Percentiles rank a stretch among this genome's conserved stretches.
phyloP scores from a whole-genome alignment of 2,113 vertebrate genomes.

The Rhegmatorhina hoffmannsi region DNA sequence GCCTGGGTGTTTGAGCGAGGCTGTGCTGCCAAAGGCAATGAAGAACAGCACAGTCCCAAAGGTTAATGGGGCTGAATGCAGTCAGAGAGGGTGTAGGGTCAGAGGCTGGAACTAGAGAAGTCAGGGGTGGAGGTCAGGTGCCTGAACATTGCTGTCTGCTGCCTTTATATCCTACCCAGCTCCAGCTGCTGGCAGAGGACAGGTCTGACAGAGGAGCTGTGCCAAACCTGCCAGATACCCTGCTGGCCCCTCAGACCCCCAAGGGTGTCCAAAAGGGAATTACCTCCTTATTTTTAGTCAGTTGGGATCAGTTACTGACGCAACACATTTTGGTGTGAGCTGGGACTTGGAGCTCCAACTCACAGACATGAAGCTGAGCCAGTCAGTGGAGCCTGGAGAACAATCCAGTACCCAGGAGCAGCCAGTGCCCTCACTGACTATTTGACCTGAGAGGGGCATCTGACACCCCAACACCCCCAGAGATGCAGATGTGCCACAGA shows the following conservation, averaged over 20 bases:
- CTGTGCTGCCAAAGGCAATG: background rate
- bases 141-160: background rate
- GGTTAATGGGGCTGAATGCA: background rate
- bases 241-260: background rate
- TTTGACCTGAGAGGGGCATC: accelerated
- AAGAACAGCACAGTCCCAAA: background rate
- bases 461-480: background rate
- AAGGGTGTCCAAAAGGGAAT: background rate
- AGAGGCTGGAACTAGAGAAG: background rate
- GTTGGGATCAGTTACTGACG: accelerated
- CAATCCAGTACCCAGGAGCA: accelerated
- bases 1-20: background rate
- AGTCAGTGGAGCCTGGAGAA: background rate
- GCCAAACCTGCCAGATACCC: background rate
- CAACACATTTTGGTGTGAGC: background rate
- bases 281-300: background rate
- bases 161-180: background rate
- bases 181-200: background rate
- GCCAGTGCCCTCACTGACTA: background rate
- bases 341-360: background rate
- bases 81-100: background rate
- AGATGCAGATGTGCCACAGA: background rate
- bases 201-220: background rate
- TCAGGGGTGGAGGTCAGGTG: background rate
- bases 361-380: background rate